Evolutionary conservation across 2,888 invertebrate species (phyloP), one percentile per base, ranked within the genome.

Genomic region (Blera fallax): DNA sequence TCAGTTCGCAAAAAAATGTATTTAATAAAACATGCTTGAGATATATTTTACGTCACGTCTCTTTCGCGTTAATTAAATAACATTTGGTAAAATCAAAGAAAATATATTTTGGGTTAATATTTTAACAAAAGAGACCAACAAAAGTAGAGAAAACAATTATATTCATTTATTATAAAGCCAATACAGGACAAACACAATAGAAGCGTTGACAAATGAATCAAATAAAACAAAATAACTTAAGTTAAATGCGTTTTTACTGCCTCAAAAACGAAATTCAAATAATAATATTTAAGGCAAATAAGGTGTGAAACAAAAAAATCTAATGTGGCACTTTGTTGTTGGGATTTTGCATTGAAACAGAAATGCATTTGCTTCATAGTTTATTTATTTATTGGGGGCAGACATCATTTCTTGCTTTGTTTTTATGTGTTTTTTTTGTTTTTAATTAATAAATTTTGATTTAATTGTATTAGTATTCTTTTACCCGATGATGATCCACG

Each of bases 401-500:
- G 73, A 82, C 77, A 85, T 82, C 77, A 77, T 77, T 69, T 81
- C 73, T 78, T 87, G 82, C 77, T 87, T 78, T 69, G 16, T 32
- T 21, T 70, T 79, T 65, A 18, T 78, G 27, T 73, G 50, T 79
- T 40, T 78, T 64, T 80, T 77, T 77, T 43, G 67, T 78, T 45
- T 54, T 40, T 16, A 67, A 32, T 65, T 52, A 43, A 72, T 62
- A 83, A 67, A 65, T 77, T 70, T 76, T 60, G 65, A 60, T 73
- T 83, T 80, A 73, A 83, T 76, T 81, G 85, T 88, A 85, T 81
- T 82, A 78, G 87, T 87, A 81, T 74, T 82, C 70, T 88, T 90
- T 91, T 91, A 91, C 91, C 92, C 91, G 92, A 91, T 90, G 93
- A 91, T 90, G 93, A 94, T 97, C 97, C 97, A 97, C 97, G 95